Evolutionary conservation across 2,888 invertebrate genomes (phyloP).

Genomic region (Drosophila meridionalis): DNA sequence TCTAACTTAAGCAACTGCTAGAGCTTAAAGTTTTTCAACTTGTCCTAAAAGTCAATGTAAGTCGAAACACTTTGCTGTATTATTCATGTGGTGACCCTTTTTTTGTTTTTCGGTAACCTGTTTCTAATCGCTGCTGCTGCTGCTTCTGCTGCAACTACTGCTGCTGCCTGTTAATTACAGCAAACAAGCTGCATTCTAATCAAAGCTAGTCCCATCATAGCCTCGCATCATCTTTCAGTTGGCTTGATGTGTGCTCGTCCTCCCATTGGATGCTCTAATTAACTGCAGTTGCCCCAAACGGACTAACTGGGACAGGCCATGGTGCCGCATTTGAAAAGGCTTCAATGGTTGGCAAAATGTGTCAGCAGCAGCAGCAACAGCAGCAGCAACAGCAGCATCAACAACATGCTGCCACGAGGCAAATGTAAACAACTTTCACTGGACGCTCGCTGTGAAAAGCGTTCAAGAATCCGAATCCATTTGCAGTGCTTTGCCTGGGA

Average conservation of each 20-base stretch:
- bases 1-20: not conserved
- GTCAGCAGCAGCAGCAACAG: slow-evolving; percentile 59
- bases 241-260: slow-evolving; percentile 63
- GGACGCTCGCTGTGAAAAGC: slow-evolving; percentile 22
- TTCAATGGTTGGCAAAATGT: slow-evolving; percentile 72
- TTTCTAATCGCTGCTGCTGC: slow-evolving; percentile 63
- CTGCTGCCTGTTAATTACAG: slow-evolving; percentile 73
- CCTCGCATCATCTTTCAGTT: slow-evolving; percentile 12
- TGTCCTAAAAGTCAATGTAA: not conserved
- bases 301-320: slow-evolving; percentile 43
- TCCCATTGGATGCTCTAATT: slow-evolving; percentile 70
- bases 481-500: slow-evolving; percentile 3
- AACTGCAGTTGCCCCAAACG: slow-evolving; percentile 48
- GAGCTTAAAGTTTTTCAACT: not conserved
- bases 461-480: slow-evolving; percentile 38
- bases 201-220: not conserved
- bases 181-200: slow-evolving; percentile 71
- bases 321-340: slow-evolving; percentile 55
- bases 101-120: slow-evolving; percentile 41
- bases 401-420: slow-evolving; percentile 35
- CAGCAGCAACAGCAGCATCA: slow-evolving; percentile 4
- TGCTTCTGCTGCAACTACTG: slow-evolving; percentile 54
- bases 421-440: slow-evolving; percentile 80
- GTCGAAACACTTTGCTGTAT: slow-evolving; percentile 27
- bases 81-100: slow-evolving; percentile 19